Evolutionary conservation across 2,797 vertebrate species (phyloP).

Genomic region (Thunnus albacares): DNA sequence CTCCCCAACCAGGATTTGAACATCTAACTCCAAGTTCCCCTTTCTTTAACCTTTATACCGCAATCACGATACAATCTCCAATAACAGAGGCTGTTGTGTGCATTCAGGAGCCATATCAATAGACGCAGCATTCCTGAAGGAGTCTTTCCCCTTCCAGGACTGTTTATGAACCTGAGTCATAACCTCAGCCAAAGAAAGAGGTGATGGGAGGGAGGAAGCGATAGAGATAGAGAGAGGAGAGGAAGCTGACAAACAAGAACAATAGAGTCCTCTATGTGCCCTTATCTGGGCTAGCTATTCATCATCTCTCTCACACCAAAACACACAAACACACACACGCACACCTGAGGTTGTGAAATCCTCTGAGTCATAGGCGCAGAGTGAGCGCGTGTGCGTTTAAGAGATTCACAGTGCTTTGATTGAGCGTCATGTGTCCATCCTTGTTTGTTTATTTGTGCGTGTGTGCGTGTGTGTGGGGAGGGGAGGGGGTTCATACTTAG

Average conservation of each 20-base stretch:
- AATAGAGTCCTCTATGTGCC: conserved; percentile 80
- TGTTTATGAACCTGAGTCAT: conserved; percentile 58
- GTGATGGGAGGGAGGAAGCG: conserved; percentile 35
- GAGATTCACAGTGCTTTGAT: neutral
- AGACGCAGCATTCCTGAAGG: conserved; percentile 45
- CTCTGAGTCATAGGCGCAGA: conserved; percentile 25
- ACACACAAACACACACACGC: conserved; percentile 18
- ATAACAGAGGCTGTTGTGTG: conserved; percentile 31
- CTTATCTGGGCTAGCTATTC: conserved; percentile 78
- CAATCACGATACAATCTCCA: neutral
- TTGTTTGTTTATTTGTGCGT: conserved; percentile 2
- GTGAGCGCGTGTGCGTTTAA: conserved; percentile 4
- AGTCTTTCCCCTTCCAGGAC: conserved; percentile 17
- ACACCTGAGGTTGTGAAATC: conserved; percentile 49
- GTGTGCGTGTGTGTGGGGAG: neutral
- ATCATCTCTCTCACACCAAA: conserved; percentile 62
- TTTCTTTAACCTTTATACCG: conserved; percentile 7
- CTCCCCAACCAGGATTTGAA: conserved; percentile 3
- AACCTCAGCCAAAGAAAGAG: conserved; percentile 58
- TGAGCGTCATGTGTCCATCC: neutral
- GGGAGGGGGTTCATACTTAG: neutral
- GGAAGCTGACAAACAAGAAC: conserved; percentile 77
- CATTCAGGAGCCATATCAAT: conserved; percentile 19
- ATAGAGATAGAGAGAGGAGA: conserved; percentile 48
- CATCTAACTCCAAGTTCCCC: neutral